A percentile compares a stretch with the other conserved stretches of the same genome.
Evolutionary conservation across 2,797 vertebrate species (phyloP).

Genomic region (Ispidina picta): DNA sequence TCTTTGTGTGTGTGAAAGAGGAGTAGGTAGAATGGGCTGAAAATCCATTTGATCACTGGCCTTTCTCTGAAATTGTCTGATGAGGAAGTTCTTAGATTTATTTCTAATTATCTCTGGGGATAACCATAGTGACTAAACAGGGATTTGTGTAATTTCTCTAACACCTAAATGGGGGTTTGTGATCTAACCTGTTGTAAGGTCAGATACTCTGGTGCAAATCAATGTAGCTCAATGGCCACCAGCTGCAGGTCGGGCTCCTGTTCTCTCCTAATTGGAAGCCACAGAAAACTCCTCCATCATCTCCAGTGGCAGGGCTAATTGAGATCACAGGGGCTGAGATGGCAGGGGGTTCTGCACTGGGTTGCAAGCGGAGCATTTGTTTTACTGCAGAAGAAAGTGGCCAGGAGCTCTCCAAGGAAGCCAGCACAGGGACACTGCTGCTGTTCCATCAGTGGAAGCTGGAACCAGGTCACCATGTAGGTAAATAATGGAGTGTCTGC

Average conservation of each 20-base stretch:
- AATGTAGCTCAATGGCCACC: rapidly evolving
- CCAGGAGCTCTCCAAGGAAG: not conserved
- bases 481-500: not conserved
- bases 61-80: not conserved
- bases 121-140: not conserved
- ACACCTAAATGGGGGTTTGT: not conserved
- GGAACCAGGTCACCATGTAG: not conserved
- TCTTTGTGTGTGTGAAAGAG: not conserved
- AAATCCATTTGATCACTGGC: not conserved
- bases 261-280: not conserved
- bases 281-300: not conserved
- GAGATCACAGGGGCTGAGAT: not conserved
- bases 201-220: not conserved
- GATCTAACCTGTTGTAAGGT: not conserved
- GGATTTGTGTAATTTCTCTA: not conserved
- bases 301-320: not conserved
- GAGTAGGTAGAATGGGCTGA: rapidly evolving
- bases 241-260: not conserved
- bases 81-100: not conserved
- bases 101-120: not conserved
- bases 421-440: not conserved
- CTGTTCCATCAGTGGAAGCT: not conserved
- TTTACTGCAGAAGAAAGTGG: not conserved
- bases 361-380: not conserved
- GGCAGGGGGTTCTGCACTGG: not conserved